These are phyloP conservation scores for Melinaea marsaeus DNA, from an alignment of 2,888 invertebrate genomes.

Conservation along the genomic window DNA sequence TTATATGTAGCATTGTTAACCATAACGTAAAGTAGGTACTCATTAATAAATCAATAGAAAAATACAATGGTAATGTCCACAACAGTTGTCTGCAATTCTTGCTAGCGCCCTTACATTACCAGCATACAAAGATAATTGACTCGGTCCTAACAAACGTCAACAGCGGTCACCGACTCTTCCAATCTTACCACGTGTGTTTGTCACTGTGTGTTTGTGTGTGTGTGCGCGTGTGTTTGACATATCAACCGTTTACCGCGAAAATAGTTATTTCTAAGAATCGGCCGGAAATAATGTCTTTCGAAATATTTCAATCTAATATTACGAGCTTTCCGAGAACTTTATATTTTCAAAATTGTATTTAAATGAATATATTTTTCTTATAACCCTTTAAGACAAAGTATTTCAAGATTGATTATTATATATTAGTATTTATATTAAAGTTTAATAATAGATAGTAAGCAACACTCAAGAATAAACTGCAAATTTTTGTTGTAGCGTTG, in stretches of 20 bases:
- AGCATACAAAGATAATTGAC: constrained; percentile 62
- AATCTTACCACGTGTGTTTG: constrained; percentile 32
- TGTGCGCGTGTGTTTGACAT: background rate
- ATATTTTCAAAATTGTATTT: too few species aligned
- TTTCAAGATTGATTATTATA: too few species aligned
- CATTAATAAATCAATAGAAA: constrained; percentile 60
- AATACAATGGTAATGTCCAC: constrained; percentile 66
- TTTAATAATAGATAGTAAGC: too few species aligned
- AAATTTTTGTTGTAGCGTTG: too few species aligned
- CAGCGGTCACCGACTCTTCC: constrained; percentile 69
- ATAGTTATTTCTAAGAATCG: constrained; percentile 68
- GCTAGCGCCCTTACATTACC: constrained; percentile 61
- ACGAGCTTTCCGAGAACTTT: background rate
- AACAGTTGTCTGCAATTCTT: constrained; percentile 69
- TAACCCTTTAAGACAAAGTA: too few species aligned
- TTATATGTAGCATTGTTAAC: too few species aligned
- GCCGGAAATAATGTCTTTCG: constrained; percentile 56
- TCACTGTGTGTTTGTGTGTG: too few species aligned
- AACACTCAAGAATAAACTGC: too few species aligned
- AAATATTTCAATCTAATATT: constrained; percentile 32
- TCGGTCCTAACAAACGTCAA: constrained; percentile 61
- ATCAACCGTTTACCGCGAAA: constrained; percentile 51
- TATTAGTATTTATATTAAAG: too few species aligned
- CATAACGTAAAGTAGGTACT: constrained; percentile 34
- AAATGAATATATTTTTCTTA: too few species aligned